Evolutionary conservation across 2,113 vertebrate species (phyloP).

Genomic region (Osmerus eperlanus): DNA sequence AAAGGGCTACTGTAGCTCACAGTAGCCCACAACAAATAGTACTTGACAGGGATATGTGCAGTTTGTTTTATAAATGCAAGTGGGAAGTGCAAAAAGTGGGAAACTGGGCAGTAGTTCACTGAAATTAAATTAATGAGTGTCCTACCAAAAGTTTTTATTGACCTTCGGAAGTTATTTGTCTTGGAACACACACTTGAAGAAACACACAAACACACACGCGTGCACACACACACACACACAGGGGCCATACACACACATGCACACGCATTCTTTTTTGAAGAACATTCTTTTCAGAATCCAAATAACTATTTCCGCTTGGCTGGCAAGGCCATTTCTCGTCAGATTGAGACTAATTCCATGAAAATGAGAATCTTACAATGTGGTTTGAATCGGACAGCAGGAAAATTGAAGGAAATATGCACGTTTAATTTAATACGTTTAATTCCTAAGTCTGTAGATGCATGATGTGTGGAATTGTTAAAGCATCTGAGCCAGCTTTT

Average conservation of each 20-base stretch:
- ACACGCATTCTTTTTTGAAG: background rate
- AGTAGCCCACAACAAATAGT: slow-evolving; percentile 13
- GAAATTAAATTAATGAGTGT: slow-evolving; percentile 28
- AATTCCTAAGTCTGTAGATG: background rate
- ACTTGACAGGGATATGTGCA: background rate
- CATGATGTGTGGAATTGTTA: slow-evolving; percentile 3
- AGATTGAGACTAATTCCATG: slow-evolving; percentile 21
- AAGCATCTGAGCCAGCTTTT: background rate
- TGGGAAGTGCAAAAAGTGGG: background rate
- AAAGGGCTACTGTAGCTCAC: background rate
- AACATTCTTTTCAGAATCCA: slow-evolving; percentile 14
- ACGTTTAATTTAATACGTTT: too few relatives aligned
- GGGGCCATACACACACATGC: slow-evolving; percentile 13
- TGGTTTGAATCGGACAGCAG: background rate
- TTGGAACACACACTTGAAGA: background rate
- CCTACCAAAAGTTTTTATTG: slow-evolving; percentile 22
- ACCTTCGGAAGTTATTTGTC: slow-evolving; percentile 27
- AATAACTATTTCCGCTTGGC: background rate
- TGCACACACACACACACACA: slow-evolving; percentile 2
- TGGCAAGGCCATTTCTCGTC: background rate
- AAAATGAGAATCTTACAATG: slow-evolving; percentile 13
- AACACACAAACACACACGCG: background rate
- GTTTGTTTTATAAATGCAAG: background rate
- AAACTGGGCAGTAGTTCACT: slow-evolving; percentile 3
- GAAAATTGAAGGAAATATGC: slow-evolving; percentile 7